A percentile compares a stretch with the other conserved stretches of the same genome.
Conservation (phyloP, 2,888 invertebrate genomes). For the Sericinus montela region DNA sequence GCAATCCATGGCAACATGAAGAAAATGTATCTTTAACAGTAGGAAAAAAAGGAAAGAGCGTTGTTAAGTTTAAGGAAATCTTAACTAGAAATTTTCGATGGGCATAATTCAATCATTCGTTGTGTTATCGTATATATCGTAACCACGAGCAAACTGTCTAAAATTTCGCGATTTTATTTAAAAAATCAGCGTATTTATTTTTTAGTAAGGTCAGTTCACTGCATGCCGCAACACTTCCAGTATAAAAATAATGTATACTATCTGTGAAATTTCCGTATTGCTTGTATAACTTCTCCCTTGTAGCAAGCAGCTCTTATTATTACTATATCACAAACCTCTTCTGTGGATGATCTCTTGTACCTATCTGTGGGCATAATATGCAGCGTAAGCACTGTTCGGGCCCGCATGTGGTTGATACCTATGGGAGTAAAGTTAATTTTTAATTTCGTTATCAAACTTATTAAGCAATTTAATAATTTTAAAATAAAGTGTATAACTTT, state of each 20-base stretch:
- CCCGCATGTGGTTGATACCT: constrained; percentile 69
- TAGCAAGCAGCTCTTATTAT: constrained; percentile 13
- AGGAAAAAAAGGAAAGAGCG: neutral
- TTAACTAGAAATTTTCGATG: constrained; percentile 10
- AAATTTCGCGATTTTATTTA: constrained; percentile 16
- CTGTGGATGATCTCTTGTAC: constrained; percentile 20
- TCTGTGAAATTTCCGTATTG: neutral
- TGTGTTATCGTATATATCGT: constrained; percentile 5
- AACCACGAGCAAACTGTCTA: neutral
- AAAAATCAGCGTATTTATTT: constrained; percentile 17
- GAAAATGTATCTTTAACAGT: neutral
- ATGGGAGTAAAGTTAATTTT: too few relatives aligned
- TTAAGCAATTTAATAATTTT: too few relatives aligned
- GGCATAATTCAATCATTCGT: constrained; percentile 9
- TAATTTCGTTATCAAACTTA: too few relatives aligned
- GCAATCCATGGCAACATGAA: neutral
- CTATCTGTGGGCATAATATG: constrained; percentile 73
- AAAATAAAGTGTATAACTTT: too few relatives aligned
- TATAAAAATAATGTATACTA: neutral
- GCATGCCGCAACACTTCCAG: neutral
- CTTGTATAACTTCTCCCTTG: neutral
- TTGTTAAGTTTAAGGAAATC: constrained; percentile 13
- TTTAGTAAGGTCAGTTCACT: constrained; percentile 3
- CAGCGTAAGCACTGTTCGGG: constrained; percentile 65
- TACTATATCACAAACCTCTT: constrained; percentile 22